A percentile compares a stretch with the other conserved stretches of the same genome.
phyloP scores from a whole-genome alignment of 2,797 vertebrate genomes.

The Sciurus vulgaris region DNA sequence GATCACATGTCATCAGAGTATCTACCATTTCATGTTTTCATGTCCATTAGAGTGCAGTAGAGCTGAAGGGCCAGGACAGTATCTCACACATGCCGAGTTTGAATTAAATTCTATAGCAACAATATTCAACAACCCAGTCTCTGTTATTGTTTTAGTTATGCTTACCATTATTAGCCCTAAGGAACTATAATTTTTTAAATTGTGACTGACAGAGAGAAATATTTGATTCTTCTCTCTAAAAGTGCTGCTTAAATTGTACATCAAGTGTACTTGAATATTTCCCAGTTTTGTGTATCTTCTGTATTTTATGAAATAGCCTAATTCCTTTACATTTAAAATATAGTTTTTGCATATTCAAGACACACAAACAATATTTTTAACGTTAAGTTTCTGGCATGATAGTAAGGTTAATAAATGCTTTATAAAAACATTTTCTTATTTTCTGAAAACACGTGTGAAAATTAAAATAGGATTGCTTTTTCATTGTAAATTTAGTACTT shows the following conservation, averaged over 20 bases:
- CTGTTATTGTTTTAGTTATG: not conserved
- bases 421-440: slow-evolving; percentile 60
- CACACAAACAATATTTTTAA: slow-evolving; percentile 31
- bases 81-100: not conserved
- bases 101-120: not conserved
- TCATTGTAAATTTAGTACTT: slow-evolving; percentile 39
- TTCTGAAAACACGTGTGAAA: slow-evolving; percentile 62
- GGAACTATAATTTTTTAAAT: not conserved
- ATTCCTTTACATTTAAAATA: slow-evolving; percentile 42
- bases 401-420: slow-evolving; percentile 54
- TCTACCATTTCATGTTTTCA: not conserved
- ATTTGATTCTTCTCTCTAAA: slow-evolving; percentile 16
- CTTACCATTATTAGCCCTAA: not conserved
- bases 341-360: slow-evolving; percentile 25
- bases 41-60: not conserved
- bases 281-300: slow-evolving; percentile 34
- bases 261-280: not conserved
- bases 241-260: slow-evolving; percentile 35
- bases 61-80: not conserved
- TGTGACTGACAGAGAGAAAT: not conserved
- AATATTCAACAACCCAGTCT: not conserved
- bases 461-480: slow-evolving; percentile 40
- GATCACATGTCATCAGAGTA: not conserved
- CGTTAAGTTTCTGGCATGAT: not conserved
- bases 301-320: slow-evolving; percentile 23